Evolutionary conservation across 1,140 invertebrate species (phyloP), one percentile per base, ranked within the genome.

Genomic region (Camponotus vicinus): DNA sequence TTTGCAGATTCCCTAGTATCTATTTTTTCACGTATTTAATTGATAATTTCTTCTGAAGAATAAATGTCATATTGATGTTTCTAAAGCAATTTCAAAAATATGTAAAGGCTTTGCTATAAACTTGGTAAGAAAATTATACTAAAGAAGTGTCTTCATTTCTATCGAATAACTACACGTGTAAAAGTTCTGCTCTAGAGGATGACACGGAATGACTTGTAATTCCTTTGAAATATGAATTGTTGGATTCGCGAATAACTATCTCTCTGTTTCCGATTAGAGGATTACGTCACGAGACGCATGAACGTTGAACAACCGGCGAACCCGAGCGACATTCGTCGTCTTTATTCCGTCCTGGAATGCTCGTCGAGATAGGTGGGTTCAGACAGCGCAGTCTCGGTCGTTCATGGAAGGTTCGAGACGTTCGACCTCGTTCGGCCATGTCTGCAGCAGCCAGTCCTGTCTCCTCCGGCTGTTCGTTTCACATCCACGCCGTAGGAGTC

Each of bases 381-480:
- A 63, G 63, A 84, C 63, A 61, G 55, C 49, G 59, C 85, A 69
- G 57, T 87, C 63, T 45, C 71, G 45, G 11, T 32, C 63, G 79
- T 34, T 70, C 80, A 49, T 85, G 57, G 82, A 89, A 91, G 76
- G 66, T 89, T 91, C 90, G 89, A 91, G 90, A 86, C 78, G 86
- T 91, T 84, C 90, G 90, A 89, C 88, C 90, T 91, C 85, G 82
- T 89, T 91, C 86, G 52, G 45, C 79, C 75, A 80, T 77, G 76
- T 61, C 59, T 73, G 57, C 64, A 86, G 75, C 76, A 61, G 85
- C 73, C 88, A 69, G 73, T 85, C 77, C 80, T 71, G 85, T 89
- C 86, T 78, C 40, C 67, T 59, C 63, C 59, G 49, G n/a, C 21
- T 75, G 70, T 66, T 40, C 8, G 67, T 61, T 52, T 79, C 55